These are phyloP conservation scores for Mustela lutreola DNA, from an alignment of 2,113 vertebrate genomes.

Conservation along the genomic window DNA sequence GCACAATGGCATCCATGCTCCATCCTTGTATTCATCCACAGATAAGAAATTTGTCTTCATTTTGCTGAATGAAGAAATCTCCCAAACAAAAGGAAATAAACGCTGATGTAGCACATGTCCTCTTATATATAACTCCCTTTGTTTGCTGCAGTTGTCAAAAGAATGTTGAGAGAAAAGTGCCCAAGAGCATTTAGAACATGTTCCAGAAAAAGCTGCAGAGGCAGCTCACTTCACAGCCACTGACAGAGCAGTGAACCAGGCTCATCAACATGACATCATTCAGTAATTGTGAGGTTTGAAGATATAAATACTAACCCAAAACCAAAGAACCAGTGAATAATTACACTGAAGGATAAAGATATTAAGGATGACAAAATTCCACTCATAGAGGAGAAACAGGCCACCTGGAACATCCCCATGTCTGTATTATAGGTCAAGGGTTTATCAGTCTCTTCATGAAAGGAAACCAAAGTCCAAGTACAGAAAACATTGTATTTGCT, in stretches of 20 bases:
- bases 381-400: background rate
- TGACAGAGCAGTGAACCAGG: background rate
- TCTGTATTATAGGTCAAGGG: background rate
- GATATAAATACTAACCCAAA: background rate
- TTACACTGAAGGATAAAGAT: background rate
- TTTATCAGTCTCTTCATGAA: background rate
- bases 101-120: background rate
- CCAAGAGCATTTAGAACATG: background rate
- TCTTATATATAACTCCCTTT: background rate
- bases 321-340: background rate
- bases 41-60: background rate
- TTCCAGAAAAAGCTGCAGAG: background rate
- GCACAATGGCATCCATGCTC: background rate
- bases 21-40: background rate
- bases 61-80: background rate
- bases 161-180: background rate
- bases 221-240: background rate
- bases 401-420: background rate
- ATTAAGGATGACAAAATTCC: background rate
- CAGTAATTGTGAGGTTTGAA: background rate
- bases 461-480: background rate
- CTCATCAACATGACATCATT: background rate
- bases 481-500: background rate
- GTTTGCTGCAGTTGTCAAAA: background rate
- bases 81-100: background rate